These are phyloP conservation scores for Gavia stellata DNA, from an alignment of 2,113 vertebrate species.

Conservation along the genomic window DNA sequence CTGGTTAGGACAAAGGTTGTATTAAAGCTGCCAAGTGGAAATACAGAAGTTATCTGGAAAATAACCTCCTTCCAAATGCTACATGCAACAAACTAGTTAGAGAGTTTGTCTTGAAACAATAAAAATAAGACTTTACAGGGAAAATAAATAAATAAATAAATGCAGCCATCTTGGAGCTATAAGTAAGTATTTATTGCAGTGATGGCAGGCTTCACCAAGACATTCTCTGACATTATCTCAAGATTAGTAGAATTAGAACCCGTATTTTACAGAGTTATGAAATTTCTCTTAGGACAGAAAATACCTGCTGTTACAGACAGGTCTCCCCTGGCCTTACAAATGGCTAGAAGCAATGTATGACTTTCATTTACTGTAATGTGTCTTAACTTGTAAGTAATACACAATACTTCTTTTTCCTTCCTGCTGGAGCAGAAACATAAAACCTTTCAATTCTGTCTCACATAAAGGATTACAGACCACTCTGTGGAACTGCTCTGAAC, in stretches of 20 bases:
- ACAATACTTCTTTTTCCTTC: neutral
- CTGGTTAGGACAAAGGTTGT: slow-evolving; percentile 25
- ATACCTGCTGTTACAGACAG: neutral
- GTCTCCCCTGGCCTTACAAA: neutral
- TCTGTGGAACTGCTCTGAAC: neutral
- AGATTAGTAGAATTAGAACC: neutral
- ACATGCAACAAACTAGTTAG: neutral
- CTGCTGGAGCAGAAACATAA: neutral
- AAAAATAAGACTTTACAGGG: neutral
- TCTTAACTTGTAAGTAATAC: too few species aligned
- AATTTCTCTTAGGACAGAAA: neutral
- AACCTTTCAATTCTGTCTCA: neutral
- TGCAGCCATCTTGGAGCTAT: neutral
- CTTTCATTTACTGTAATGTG: too few species aligned
- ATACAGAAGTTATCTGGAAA: neutral
- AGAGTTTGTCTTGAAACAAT: neutral
- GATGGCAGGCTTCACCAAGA: neutral
- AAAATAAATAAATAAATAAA: neutral
- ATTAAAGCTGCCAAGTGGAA: slow-evolving; percentile 28
- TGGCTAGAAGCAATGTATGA: neutral
- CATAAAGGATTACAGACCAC: neutral
- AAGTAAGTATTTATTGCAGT: neutral
- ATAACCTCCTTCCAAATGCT: neutral
- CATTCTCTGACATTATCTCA: neutral
- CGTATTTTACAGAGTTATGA: neutral